Base-by-base conservation (phyloP, 2,113 vertebrate genomes). In the Mesembrinibis cayennensis region DNA sequence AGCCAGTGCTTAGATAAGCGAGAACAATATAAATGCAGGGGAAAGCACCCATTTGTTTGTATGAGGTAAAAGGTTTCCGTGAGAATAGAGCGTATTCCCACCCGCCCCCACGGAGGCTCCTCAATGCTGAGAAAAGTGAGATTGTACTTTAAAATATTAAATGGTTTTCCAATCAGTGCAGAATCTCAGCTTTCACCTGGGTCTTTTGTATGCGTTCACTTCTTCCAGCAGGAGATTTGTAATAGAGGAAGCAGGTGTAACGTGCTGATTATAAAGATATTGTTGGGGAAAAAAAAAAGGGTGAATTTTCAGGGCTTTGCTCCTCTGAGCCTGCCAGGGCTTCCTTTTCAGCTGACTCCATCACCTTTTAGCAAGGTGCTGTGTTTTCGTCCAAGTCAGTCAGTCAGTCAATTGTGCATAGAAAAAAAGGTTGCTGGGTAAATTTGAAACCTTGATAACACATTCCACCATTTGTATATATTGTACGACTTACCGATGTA, bases 191-290 rank as follows among this genome's bases (percentile, higher is more conserved):
- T 65, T 91, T 93, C 83, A 56, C 84, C 67, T 95, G 93, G 40
- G 78, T 90, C 66, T 89, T 90, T 44, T 82, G 73, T 84, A 29
- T 50, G 58, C 2, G 1, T 71, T 56, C 50, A 62, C 74, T 98
- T 98, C 93, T 97, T 90, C 90, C 96, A 96, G 96, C 98, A 98
- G 98, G 98, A 97, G 97, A 95, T 98, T 84, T 96, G 95, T 88
- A 96, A 93, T 92, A 89, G 95, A 98, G 98, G 97, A 98, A 98
- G 97, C 98, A 98, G 98, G 97, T 98, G 98, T 92, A 94, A 56
- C 7, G 8, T 49, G 69, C 63, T 95, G 98, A 98, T 98, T 97
- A 84, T 93, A 85, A 76, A 82, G 93, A 96, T 96, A 95, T 50
- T 95, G 92, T 90, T 87, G 74, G 40, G 56, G 32, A 26, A 5